Base-by-base conservation (phyloP, 1,140 invertebrate genomes). In the Megathymus violae region DNA sequence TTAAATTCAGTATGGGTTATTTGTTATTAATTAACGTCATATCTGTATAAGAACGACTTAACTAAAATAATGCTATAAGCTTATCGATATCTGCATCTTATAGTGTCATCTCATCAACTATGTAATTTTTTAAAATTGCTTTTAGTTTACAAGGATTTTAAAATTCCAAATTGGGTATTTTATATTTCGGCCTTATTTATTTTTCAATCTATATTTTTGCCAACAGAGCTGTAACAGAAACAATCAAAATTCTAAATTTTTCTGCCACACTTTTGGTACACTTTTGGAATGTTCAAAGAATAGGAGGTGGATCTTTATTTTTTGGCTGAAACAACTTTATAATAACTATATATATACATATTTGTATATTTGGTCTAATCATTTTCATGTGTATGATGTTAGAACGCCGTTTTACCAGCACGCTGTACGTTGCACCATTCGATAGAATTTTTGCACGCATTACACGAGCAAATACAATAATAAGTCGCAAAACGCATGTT, bases 221-320 rank as follows among this genome's bases (percentile, higher is more conserved):
- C 85, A 87, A 79, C 84, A 81, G 82, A 87, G 79, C 60, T 34
- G 43, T 85, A 82, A 85, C 80, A 82, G 84, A 46, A 73, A 74
- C 71, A 25, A 36, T 80, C 84, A 81, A 90, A 90, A 88, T 88
- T 88, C 80, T 78, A 87, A 89, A 88, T 85, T 88, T 76, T 64
- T 67, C 73, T 65, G 69, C 47, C 71, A 73, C 64, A 61, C 70
- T 84, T 86, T 82, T 81, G 82, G 78, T 82, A 81, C 62, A 71
- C 64, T 74, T 81, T 85, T 81, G 87, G 84, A 85, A 89, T 87
- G 87, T 80, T 80, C 78, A 82, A 82, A 85, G 78, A 89, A 80
- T 74, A 86, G 85, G 85, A 88, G 87, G 85, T 88, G 87, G 82
- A 76, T 83, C 74, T 74, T 62, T 60, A 40, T 47, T 62, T 61